These are phyloP conservation scores for Pterostichus niger DNA, from an alignment of 2,888 invertebrate genomes.

Conservation along the genomic window DNA sequence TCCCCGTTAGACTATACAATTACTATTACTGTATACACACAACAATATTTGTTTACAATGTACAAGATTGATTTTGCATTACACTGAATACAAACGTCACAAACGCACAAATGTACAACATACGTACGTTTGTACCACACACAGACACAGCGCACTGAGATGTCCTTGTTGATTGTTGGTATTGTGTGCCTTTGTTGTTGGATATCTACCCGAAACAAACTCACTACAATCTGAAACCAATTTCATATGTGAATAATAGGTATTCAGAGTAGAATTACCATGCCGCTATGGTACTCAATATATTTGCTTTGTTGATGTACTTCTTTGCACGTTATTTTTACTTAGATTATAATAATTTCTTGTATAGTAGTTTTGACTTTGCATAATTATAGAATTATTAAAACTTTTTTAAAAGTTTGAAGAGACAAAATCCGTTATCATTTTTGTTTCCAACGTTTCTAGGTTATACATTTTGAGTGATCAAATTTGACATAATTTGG, in stretches of 20 bases:
- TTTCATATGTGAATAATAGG: constrained; percentile 51
- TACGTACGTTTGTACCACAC: constrained; percentile 4
- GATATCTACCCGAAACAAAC: constrained; percentile 51
- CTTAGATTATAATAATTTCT: background rate
- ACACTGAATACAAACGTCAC: constrained; percentile 22
- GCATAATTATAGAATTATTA: no score
- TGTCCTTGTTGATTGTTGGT: constrained; percentile 55
- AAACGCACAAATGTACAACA: constrained; percentile 18
- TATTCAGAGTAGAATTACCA: constrained; percentile 19
- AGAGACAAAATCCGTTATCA: no score
- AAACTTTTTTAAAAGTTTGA: no score
- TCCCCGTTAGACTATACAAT: no score
- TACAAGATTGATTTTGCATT: constrained; percentile 49
- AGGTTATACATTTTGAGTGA: no score
- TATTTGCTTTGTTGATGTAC: background rate
- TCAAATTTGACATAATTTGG: no score
- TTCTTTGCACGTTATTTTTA: constrained; percentile 13
- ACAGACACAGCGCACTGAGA: constrained; percentile 32
- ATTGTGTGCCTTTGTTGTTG: constrained; percentile 46
- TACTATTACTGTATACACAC: background rate
- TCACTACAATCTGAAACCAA: constrained; percentile 48
- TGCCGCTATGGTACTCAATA: background rate
- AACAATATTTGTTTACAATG: constrained; percentile 25
- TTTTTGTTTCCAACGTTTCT: no score
- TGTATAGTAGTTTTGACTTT: no score